These are phyloP conservation scores for Lasius platythorax DNA, from an alignment of 2,888 invertebrate genomes.

Conservation along the genomic window DNA sequence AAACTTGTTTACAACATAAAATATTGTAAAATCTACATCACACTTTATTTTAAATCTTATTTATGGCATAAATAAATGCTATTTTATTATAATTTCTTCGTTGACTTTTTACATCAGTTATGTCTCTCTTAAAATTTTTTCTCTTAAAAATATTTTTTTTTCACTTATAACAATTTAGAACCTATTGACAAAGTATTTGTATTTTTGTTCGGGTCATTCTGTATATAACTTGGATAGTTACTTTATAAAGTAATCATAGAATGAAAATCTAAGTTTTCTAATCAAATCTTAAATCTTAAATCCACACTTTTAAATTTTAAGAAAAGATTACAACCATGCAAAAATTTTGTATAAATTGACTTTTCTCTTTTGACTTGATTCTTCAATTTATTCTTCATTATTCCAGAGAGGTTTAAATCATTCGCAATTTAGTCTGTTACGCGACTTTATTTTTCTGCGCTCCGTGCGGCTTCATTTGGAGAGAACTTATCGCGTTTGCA, in stretches of 20 bases:
- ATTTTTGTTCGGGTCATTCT: background rate
- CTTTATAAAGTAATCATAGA: background rate
- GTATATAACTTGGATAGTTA: background rate
- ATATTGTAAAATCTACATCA: background rate
- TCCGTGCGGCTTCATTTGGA: slow-evolving; percentile 4
- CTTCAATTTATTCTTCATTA: background rate
- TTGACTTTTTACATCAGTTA: background rate
- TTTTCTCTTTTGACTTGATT: background rate
- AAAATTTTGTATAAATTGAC: background rate
- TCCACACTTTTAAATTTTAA: background rate
- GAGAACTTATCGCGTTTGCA: slow-evolving; percentile 58
- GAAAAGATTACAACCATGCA: background rate
- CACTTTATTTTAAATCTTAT: background rate
- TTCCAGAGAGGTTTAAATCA: slow-evolving; percentile 1
- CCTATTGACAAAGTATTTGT: background rate
- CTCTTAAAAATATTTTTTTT: background rate
- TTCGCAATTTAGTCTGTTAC: background rate
- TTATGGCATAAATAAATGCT: background rate
- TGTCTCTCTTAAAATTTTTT: background rate
- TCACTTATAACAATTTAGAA: background rate
- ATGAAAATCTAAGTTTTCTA: background rate
- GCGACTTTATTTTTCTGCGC: slow-evolving; percentile 57
- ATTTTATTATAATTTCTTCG: background rate
- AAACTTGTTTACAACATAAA: background rate
- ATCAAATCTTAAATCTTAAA: background rate